Evolutionary conservation across 2,113 vertebrate species (phyloP), one percentile per base, ranked within the genome.

Genomic region (Neolamprologus fasciatus): DNA sequence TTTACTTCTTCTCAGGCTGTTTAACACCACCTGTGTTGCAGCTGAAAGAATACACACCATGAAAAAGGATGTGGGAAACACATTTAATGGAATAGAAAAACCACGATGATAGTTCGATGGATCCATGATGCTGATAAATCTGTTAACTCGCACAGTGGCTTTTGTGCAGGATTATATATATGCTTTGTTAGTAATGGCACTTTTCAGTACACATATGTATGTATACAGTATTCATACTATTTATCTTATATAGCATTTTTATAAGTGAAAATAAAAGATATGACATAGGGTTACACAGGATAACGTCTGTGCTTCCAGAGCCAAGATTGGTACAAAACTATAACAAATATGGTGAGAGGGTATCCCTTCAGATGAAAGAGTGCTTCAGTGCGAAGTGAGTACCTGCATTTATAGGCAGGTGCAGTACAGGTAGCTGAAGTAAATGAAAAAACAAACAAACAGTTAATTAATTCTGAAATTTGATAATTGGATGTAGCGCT

Each of bases 401-500:
- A 26, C 13, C 9, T 47, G 71, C 23, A 28, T 47, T 12, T 26
- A 71, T 71, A 26, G 12, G 0, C n/a, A 71, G n/a, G 37, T 3
- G 68, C 21, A 45, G 37, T 45, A 73, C 0, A 76, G 9, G 9
- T 5, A 73, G 14, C 40, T 76, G 21, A 76, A 47, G 23, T 47
- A 47, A 16, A 6, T 3, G 2, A 14, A 26, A 23, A 71, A 42
- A 68, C 8, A 54, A 47, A 35, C 47, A 50, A 55, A 55, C 57
- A 17, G 37, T 0, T 42, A 26, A 71, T 71, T 23, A 16, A 42
- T 42, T 71, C 66, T 26, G 2, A 42, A 73, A 45, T 73, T 12
- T 71, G 21, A 73, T 73, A 9, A 45, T 45, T 0, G 13, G 1
- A 16, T 45, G 13, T 71, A 0, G 1, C 12, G 0, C 66, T 16